Base-by-base conservation (phyloP, 2,797 vertebrate genomes). In the Gymnothorax javanicus region DNA sequence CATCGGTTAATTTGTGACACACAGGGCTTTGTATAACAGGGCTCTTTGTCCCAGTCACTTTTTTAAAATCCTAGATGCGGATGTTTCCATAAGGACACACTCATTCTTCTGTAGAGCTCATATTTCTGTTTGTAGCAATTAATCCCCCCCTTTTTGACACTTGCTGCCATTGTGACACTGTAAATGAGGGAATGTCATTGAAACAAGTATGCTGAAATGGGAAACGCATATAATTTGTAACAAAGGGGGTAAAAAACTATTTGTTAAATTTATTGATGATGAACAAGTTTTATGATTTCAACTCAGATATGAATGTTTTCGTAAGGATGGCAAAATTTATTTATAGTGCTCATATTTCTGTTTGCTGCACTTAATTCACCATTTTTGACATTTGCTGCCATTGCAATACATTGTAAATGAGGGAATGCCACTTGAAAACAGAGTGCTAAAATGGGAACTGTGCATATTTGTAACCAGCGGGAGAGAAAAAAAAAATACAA, bases 71-170 rank as follows among this genome's bases (percentile, higher is more conserved):
- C n/a, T n/a, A n/a, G n/a, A n/a, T n/a, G n/a, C n/a, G n/a, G n/a
- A n/a, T n/a, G n/a, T n/a, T n/a, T n/a, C n/a, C n/a, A n/a, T n/a
- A n/a, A n/a, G n/a, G n/a, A n/a, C n/a, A n/a, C n/a, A n/a, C n/a
- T n/a, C 77, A 54, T 3, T 17, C 17, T 86, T 85, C 87, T 54
- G 5, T 64, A 62, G 83, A 33, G 85, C 88, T 88, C 58, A 8
- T 7, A 59, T 58, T 9, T 83, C 57, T 64, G 59, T 84, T 84
- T 17, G 33, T 43, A 43, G 33, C 1, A 43, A 43, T 43, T 69
- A 59, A 27, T 84, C 64, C 50, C 54, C 69, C 27, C 67, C 50
- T n/a, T 67, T 67, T 43, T 43, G 33, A 43, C 33, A 43, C 33
- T 43, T 43, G 33, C 33, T 43, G 33, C 33, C 33, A 43, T 43